Conservation (phyloP, 2,888 invertebrate species). For the Nemoura dubitans region DNA sequence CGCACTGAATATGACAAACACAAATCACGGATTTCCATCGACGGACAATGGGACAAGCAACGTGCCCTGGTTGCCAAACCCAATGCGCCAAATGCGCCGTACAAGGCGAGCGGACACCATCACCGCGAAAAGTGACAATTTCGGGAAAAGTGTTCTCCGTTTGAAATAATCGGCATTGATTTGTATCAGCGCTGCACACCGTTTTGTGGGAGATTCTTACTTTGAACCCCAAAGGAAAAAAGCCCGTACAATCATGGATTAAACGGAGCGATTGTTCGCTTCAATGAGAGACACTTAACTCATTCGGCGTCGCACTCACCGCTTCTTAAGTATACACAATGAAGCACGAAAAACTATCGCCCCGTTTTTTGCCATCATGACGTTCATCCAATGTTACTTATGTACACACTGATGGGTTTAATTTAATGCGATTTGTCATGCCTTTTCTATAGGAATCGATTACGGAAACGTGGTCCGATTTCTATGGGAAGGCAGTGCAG, state of each 20-base stretch:
- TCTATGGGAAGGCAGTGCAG: conserved; percentile 35
- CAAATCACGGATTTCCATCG: background rate
- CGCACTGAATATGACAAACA: conserved; percentile 17
- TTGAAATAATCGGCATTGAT: too few relatives aligned
- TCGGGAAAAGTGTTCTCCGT: background rate
- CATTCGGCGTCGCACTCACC: background rate
- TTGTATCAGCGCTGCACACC: too few relatives aligned
- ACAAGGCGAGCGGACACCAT: background rate
- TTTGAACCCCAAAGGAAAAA: background rate
- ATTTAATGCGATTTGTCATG: conserved; percentile 38
- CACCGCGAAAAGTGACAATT: background rate
- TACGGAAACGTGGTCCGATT: conserved; percentile 41
- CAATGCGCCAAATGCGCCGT: background rate
- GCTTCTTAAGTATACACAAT: background rate
- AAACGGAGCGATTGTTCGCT: background rate
- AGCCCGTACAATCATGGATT: background rate
- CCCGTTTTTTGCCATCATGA: conserved; percentile 31
- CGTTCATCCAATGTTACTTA: conserved; percentile 29
- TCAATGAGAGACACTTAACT: conserved; percentile 2
- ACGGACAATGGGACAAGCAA: conserved; percentile 29
- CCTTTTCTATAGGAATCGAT: conserved; percentile 40
- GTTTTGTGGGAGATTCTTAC: background rate
- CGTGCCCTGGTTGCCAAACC: conserved; percentile 14
- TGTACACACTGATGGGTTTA: conserved; percentile 35
- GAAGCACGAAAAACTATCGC: conserved; percentile 10